Evolutionary conservation across 2,797 vertebrate species (phyloP).

Genomic region (Schizopygopsis pylzovi): DNA sequence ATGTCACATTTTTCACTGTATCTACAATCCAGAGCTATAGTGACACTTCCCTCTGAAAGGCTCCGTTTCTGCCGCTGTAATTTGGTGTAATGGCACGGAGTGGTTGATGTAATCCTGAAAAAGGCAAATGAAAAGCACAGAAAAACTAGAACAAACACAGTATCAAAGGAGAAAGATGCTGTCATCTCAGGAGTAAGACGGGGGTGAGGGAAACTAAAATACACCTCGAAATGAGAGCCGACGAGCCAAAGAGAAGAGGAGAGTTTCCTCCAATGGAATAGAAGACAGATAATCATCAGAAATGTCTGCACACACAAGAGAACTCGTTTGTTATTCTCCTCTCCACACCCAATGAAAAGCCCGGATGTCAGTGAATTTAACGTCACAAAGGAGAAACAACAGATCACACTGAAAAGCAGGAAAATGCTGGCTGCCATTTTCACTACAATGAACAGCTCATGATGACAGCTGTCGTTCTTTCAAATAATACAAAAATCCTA

Average conservation of each 20-base stretch:
- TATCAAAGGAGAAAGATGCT: constrained; percentile 35
- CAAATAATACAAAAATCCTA: neutral
- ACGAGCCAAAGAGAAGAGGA: constrained; percentile 50
- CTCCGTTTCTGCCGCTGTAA: constrained; percentile 7
- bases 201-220: constrained; percentile 33
- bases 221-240: constrained; percentile 49
- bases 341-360: constrained; percentile 71
- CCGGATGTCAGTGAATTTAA: constrained; percentile 66
- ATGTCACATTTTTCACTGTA: constrained; percentile 26
- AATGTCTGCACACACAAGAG: constrained; percentile 76
- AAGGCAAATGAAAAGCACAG: constrained; percentile 36
- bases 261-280: constrained; percentile 54
- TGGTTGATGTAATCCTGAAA: constrained; percentile 35
- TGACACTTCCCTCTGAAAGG: constrained; percentile 34
- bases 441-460: neutral
- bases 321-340: constrained; percentile 76
- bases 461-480: neutral
- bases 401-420: constrained; percentile 44
- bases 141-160: constrained; percentile 30
- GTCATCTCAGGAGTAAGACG: constrained; percentile 38
- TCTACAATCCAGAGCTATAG: constrained; percentile 16
- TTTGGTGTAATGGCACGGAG: constrained; percentile 36
- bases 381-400: constrained; percentile 48
- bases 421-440: constrained; percentile 48
- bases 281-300: constrained; percentile 78